phyloP scores from a whole-genome alignment of 2,797 vertebrate species.

The Pogonophryne albipinna region DNA sequence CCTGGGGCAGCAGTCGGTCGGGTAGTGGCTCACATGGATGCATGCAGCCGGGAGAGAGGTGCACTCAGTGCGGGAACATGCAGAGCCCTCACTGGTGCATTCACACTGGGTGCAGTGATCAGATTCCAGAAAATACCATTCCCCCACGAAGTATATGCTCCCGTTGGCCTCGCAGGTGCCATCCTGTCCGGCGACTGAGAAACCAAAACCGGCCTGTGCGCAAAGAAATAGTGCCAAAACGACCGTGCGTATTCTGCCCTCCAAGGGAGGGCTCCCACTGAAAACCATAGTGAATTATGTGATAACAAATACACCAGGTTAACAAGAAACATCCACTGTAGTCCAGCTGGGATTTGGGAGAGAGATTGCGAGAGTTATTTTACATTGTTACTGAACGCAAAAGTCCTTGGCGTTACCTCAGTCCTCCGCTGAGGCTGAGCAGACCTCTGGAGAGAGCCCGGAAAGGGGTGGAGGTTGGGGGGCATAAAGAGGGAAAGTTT shows the following conservation, averaged over 20 bases:
- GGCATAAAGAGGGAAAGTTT: slow-evolving; percentile 49
- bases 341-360: slow-evolving; percentile 1
- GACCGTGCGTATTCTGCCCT: slow-evolving; percentile 44
- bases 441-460: slow-evolving; percentile 26
- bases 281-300: slow-evolving; percentile 44
- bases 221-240: slow-evolving; percentile 68
- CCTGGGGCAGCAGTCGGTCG: slow-evolving; percentile 89
- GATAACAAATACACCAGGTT: slow-evolving; percentile 2
- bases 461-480: slow-evolving; percentile 56
- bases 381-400: slow-evolving; percentile 57
- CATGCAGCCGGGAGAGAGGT: slow-evolving; percentile 86
- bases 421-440: slow-evolving; percentile 20
- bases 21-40: slow-evolving; percentile 92
- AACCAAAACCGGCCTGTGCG: slow-evolving; percentile 59
- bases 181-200: slow-evolving; percentile 80
- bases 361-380: slow-evolving; percentile 14
- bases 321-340: not conserved
- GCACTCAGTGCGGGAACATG: slow-evolving; percentile 86
- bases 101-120: slow-evolving; percentile 89
- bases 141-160: slow-evolving; percentile 88
- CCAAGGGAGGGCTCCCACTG: slow-evolving; percentile 19
- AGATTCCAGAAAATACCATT: slow-evolving; percentile 89
- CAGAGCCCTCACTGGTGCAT: slow-evolving; percentile 84
- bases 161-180: slow-evolving; percentile 88
- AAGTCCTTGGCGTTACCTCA: not conserved